Evolutionary conservation across 2,888 invertebrate species (phyloP), one percentile per base, ranked within the genome.

Genomic region (Cantharis flavilabris): DNA sequence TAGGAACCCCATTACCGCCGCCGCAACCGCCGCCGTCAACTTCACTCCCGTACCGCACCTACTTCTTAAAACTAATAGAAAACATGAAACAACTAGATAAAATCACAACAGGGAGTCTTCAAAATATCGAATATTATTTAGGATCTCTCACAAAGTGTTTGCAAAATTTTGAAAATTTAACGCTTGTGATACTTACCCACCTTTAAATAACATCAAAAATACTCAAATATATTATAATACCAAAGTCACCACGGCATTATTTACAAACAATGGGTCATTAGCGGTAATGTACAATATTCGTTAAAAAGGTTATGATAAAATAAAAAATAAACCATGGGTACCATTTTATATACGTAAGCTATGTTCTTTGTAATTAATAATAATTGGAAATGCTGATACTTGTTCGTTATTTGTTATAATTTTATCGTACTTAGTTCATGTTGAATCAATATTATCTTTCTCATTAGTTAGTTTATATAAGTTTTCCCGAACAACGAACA

Each of bases 1-100:
- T 88, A 88, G 87, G 87, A 87, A 83, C 83, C 85, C 85, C 86
- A 84, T 84, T 84, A 84, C 85, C 83, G 83, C 82, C 83, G 83
- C 83, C 81, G 82, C 84, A 79, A 80, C 77, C 81, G 80, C 80
- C 80, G 80, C 80, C 79, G 76, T 70, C 78, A 81, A 76, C 80
- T 79, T 79, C 79, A 78, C 81, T 77, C 71, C 78, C 78, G 62
- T 72, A 65, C 78, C 78, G 73, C 71, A 63, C 76, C 73, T 70
- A 62, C 73, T 77, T 75, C 72, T 77, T 65, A 72, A 62, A 67
- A 9, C 67, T 76, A 73, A 78, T 76, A 76, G 76, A 73, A 78
- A 73, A 63, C 62, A 70, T 75, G 69, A 75, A 78, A 78, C 77
- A 74, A 77, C 28, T 65, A 18, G 62, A 73, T 73, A 73, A 14